Base-by-base conservation (phyloP, 2,797 vertebrate species). In the Austrolebias charrua region DNA sequence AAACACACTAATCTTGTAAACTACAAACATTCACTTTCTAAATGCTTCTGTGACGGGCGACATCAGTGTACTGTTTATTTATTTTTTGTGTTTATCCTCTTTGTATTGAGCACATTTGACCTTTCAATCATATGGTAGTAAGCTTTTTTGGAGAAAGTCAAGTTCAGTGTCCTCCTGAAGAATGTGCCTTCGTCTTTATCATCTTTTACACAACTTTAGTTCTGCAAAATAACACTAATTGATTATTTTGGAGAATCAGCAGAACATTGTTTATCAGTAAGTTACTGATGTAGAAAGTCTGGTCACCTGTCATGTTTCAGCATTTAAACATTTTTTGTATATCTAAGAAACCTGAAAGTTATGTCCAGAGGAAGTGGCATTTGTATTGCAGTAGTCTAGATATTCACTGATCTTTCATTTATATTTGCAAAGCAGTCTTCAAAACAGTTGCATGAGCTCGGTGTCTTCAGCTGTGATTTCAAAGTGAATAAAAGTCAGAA, bases 401-500 rank as follows among this genome's bases (percentile, higher is more conserved):
- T 47, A 29, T 44, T 13, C 16, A 16, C 10, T 68, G 46, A 75
- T 57, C 42, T 60, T 70, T 29, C 54, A 31, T 47, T 71, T 48
- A 43, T 6, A 63, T 60, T 70, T 71, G 44, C 20, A 13, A 20
- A 40, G 20, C 28, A 42, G 47, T 69, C 63, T 73, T 54, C 8
- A n/a, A 20, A 79, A 65, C 7, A 61, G 47, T 67, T 59, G 50
- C 28, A 16, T 8, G 43, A 50, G 49, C 56, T 38, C 3, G 24
- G 69, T 35, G 63, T 47, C 49, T 49, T 63, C 35, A 13, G 55
- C 28, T 15, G 12, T 38, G 38, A 24, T 49, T 19, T 29, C 58
- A 47, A 18, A 69, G 28, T 53, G 59, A 29, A 75, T 78, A 6
- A 2, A 46, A 67, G 59, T 70, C 57, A 48, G 43, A 60, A 55